A percentile compares a stretch with the other conserved stretches of the same genome.
Conservation (phyloP, 2,797 vertebrate genomes). For the Balearica regulorum region DNA sequence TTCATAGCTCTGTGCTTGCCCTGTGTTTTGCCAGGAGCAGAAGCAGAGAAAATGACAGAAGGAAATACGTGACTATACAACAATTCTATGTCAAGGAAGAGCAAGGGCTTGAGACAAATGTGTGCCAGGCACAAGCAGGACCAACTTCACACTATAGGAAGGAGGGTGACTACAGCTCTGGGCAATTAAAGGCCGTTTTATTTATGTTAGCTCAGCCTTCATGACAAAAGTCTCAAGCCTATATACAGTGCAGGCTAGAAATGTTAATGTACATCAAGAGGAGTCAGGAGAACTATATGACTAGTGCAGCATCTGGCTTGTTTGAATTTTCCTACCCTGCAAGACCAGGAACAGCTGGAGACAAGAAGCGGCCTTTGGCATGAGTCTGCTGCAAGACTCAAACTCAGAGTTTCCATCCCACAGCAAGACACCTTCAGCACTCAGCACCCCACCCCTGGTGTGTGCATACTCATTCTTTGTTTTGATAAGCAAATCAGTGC, state of each 20-base stretch:
- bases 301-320: neutral
- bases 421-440: neutral
- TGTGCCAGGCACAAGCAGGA: neutral
- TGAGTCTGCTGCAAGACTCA: neutral
- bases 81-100: neutral
- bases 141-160: neutral
- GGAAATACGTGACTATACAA: neutral
- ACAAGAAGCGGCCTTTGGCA: neutral
- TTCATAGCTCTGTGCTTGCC: neutral
- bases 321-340: neutral
- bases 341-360: neutral
- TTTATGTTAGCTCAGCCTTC: neutral
- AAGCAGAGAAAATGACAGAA: neutral
- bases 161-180: neutral
- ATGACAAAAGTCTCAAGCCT: neutral
- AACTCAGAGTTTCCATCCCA: constrained; percentile 24
- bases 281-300: neutral
- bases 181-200: neutral
- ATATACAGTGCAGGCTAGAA: neutral
- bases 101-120: neutral
- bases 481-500: constrained; percentile 42
- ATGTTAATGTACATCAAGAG: neutral
- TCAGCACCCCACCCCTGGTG: neutral
- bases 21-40: neutral
- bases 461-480: constrained; percentile 42